A percentile compares a stretch with the other conserved stretches of the same genome.
Conservation (phyloP, 37 sponge, comb jelly and placozoan genomes). For the Tethya wilhelma region DNA sequence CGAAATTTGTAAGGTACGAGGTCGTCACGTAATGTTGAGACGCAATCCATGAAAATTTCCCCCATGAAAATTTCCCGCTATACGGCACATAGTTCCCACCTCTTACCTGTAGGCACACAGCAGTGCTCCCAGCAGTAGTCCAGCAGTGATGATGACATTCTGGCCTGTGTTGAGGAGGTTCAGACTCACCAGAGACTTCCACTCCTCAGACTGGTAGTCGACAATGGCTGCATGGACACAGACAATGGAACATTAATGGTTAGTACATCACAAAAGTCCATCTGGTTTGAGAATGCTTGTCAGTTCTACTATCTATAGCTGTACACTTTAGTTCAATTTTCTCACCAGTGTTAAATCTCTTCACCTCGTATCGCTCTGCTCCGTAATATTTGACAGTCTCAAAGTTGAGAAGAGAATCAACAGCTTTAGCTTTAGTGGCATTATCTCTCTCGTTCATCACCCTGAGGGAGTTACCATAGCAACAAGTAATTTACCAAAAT, state of each 20-base stretch:
- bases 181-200: slow-evolving; percentile 81
- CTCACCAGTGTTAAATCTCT: slow-evolving; percentile 54
- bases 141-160: slow-evolving; percentile 81
- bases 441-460: slow-evolving; percentile 96
- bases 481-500: background rate
- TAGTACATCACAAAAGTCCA: background rate
- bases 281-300: no score
- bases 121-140: slow-evolving; percentile 81
- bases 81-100: no score
- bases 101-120: slow-evolving; percentile 96
- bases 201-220: slow-evolving; percentile 76
- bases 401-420: slow-evolving; percentile 98
- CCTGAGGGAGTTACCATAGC: no score
- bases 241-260: background rate
- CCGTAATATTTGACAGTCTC: slow-evolving; percentile 99
- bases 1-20: no score
- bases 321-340: background rate
- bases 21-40: no score
- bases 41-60: no score
- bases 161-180: slow-evolving; percentile 83
- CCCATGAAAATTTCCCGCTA: no score
- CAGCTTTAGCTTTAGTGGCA: slow-evolving; percentile 79
- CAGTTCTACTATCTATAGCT: background rate
- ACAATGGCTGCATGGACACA: slow-evolving; percentile 40
- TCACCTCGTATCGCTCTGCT: slow-evolving; percentile 91